Evolutionary conservation across 1,140 invertebrate species (phyloP).

Genomic region (Prorops nasuta): DNA sequence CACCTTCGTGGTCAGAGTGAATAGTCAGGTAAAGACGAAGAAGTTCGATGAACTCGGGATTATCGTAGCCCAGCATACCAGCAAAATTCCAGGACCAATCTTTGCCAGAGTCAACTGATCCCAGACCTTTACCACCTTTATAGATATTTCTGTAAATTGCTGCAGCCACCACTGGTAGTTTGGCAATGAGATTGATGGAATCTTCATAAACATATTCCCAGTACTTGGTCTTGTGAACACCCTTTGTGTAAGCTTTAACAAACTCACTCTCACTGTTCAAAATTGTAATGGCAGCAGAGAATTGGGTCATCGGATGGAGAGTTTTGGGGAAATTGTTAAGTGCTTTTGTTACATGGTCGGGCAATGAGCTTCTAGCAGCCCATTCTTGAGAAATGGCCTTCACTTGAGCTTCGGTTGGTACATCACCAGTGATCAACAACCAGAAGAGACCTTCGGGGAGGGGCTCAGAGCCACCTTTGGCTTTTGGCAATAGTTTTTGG

Average conservation of each 20-base stretch:
- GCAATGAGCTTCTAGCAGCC: conserved; percentile 85
- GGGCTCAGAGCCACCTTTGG: conserved; percentile 80
- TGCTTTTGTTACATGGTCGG: conserved; percentile 90
- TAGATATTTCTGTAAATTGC: conserved; percentile 77
- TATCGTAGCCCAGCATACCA: conserved; percentile 88
- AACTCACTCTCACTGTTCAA: conserved; percentile 94
- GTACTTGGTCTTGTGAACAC: conserved; percentile 82
- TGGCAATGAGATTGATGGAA: conserved; percentile 94
- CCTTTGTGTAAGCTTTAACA: conserved; percentile 84
- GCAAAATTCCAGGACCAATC: conserved; percentile 96
- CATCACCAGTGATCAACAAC: conserved; percentile 89
- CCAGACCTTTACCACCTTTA: conserved; percentile 78
- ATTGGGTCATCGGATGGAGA: conserved; percentile 95
- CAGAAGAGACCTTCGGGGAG: conserved; percentile 96
- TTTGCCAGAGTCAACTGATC: conserved; percentile 82
- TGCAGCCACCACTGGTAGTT: conserved; percentile 90
- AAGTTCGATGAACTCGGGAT: conserved; percentile 84
- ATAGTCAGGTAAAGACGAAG: conserved; percentile 95
- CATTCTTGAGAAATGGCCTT: conserved; percentile 87
- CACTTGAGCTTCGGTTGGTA: conserved; percentile 82
- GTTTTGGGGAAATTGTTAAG: conserved; percentile 93
- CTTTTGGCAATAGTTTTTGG: conserved; percentile 87
- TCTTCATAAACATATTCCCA: conserved; percentile 95
- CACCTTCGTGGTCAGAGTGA: conserved; percentile 95
- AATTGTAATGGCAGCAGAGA: conserved; percentile 87